phyloP scores from a whole-genome alignment of 64 coral and sea anemone genomes.

The Dendronephthya gigantea region DNA sequence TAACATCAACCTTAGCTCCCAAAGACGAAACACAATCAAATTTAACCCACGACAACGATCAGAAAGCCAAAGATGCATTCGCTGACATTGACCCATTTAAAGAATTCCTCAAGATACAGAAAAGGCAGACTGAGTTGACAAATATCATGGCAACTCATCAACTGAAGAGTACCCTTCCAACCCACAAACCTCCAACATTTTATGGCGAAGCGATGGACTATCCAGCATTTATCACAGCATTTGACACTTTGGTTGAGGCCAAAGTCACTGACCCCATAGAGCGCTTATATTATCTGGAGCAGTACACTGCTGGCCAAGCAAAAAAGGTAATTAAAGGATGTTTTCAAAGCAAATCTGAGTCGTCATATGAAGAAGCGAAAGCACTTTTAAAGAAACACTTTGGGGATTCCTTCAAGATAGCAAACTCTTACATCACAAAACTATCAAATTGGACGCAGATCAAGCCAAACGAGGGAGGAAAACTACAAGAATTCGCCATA shows the following conservation, averaged over 20 bases:
- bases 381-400: slow-evolving; percentile 29
- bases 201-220: slow-evolving; percentile 25
- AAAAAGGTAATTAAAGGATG: slow-evolving; percentile 16
- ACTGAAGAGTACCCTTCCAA: slow-evolving; percentile 36
- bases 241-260: slow-evolving; percentile 22
- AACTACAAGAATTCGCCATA: slow-evolving; percentile 27
- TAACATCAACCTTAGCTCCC: no score
- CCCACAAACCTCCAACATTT: background rate
- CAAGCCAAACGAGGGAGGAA: slow-evolving; percentile 4
- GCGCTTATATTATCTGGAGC: background rate
- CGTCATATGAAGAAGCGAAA: slow-evolving; percentile 1
- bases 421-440: slow-evolving; percentile 32
- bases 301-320: slow-evolving; percentile 21
- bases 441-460: slow-evolving; percentile 20
- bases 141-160: slow-evolving; percentile 45
- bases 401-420: slow-evolving; percentile 25
- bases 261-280: background rate
- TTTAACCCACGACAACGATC: no score
- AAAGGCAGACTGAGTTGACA: slow-evolving; percentile 42
- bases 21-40: no score
- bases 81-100: no score
- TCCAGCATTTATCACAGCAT: background rate
- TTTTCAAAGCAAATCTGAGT: background rate
- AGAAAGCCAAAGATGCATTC: no score
- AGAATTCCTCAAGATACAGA: slow-evolving; percentile 13